These are phyloP conservation scores for Cercopithecus mitis DNA, from an alignment of 2,797 vertebrate species.

Conservation along the genomic window DNA sequence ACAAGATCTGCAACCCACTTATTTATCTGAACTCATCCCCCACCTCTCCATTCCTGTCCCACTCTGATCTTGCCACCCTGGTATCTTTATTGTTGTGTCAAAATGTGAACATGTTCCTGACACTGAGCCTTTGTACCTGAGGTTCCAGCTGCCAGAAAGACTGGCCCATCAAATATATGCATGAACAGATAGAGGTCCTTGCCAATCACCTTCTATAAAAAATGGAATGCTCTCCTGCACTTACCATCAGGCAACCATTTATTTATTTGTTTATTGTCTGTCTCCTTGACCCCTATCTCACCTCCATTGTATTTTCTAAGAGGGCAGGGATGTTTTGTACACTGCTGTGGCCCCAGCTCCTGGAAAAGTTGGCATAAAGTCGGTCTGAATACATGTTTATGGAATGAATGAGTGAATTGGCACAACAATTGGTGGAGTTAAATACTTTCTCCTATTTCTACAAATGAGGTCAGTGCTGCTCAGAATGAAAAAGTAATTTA, in stretches of 20 bases:
- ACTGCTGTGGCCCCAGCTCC: not conserved
- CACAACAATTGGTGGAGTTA: not conserved
- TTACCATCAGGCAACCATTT: not conserved
- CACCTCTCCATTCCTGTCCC: not conserved
- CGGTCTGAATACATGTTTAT: not conserved
- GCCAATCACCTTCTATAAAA: not conserved
- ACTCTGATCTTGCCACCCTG: not conserved
- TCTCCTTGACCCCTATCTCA: not conserved
- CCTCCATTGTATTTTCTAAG: not conserved
- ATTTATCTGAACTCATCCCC: not conserved
- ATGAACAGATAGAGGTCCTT: not conserved
- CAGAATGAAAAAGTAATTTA: not conserved
- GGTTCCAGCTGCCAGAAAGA: not conserved
- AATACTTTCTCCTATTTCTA: not conserved
- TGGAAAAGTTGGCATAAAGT: not conserved
- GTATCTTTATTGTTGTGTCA: not conserved
- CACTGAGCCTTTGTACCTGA: not conserved
- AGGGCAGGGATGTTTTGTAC: not conserved
- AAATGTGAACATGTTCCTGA: not conserved
- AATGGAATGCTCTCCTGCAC: not conserved
- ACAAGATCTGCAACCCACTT: not conserved
- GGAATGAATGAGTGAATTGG: not conserved
- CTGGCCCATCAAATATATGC: not conserved
- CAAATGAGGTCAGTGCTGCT: not conserved
- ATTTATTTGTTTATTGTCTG: not conserved